Base-by-base conservation (phyloP, 2,888 invertebrate genomes). In the Heliconius hortense region DNA sequence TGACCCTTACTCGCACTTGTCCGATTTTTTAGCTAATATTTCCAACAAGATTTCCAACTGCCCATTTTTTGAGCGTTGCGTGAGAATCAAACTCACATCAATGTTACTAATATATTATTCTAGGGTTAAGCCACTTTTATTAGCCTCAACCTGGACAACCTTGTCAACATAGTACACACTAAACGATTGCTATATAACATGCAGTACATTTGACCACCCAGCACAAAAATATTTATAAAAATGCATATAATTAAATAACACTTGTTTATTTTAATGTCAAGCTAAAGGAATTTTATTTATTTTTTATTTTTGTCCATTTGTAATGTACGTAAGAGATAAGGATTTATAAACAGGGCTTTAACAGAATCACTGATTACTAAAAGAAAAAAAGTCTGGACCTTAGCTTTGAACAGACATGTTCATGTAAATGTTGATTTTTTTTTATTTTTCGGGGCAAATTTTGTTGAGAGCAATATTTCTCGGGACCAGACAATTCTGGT, bases 251-350 rank as follows among this genome's bases (percentile, higher is more conserved):
- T 31, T 69, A 69, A 69, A 69, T 35, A 56, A n/a, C 31, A 24
- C 69, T 35, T 69, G 56, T 35, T 68, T 56, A 69, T 35, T 56
- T 69, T 56, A 69, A 69, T 69, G 69, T 69, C 53, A n/a, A 43
- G 69, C 18, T 8, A 69, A 56, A 56, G 31, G 56, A 56, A 56
- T 67, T 75, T 60, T 24, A 8, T 48, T 7, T 59, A 8, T 13
- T 10, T 26, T 53, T 53, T 56, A 13, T 35, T 5, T 69, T n/a
- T n/a, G n/a, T 24, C 7, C 15, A 43, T n/a, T 66, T 24, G 66
- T 24, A 24, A 24, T 24, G 5, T 66, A 24, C 8, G 35, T 64
- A 24, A 13, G 35, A n/a, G n/a, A 13, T 35, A 39, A 64, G 13
- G 8, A 39, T 7, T 66, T 66, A 15, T 31, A 26, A 60, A 60